Evolutionary conservation across 2,113 vertebrate species (phyloP).

Genomic region (Donacobius atricapilla): DNA sequence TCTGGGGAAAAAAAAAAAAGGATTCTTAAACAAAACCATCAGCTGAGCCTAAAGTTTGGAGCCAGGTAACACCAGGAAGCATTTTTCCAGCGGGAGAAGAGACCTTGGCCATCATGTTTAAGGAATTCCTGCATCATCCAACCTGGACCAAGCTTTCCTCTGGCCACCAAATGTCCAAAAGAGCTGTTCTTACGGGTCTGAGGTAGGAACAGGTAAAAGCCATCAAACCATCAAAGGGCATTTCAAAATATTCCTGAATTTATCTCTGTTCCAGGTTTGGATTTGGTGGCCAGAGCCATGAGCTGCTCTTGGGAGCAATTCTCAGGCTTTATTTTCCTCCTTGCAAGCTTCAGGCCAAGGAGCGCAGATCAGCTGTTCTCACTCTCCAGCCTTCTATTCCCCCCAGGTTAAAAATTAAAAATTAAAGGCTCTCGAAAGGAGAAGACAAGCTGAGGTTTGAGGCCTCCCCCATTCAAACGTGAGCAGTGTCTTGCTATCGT

Average conservation of each 20-base stretch:
- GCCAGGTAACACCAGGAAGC: not conserved
- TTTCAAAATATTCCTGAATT: not conserved
- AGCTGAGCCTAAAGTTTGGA: not conserved
- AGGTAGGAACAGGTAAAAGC: not conserved
- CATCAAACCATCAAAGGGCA: not conserved
- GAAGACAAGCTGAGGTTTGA: not conserved
- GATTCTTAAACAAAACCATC: not conserved
- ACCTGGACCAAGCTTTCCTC: not conserved
- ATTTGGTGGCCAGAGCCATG: accelerated
- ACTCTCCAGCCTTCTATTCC: not conserved
- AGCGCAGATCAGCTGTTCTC: not conserved
- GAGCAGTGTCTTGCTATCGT: accelerated
- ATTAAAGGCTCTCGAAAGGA: not conserved
- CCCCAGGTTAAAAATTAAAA: not conserved
- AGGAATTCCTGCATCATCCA: not conserved
- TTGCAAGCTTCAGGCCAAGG: not conserved
- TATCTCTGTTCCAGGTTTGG: not conserved
- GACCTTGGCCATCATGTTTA: not conserved
- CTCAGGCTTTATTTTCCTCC: not conserved
- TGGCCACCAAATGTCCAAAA: not conserved
- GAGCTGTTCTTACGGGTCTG: accelerated
- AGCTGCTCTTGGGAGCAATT: not conserved
- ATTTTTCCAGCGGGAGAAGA: not conserved
- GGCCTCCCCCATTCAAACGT: accelerated
- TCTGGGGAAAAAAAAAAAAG: not conserved